phyloP scores from a whole-genome alignment of 2,888 invertebrate genomes.

The Xestia sexstrigata region DNA sequence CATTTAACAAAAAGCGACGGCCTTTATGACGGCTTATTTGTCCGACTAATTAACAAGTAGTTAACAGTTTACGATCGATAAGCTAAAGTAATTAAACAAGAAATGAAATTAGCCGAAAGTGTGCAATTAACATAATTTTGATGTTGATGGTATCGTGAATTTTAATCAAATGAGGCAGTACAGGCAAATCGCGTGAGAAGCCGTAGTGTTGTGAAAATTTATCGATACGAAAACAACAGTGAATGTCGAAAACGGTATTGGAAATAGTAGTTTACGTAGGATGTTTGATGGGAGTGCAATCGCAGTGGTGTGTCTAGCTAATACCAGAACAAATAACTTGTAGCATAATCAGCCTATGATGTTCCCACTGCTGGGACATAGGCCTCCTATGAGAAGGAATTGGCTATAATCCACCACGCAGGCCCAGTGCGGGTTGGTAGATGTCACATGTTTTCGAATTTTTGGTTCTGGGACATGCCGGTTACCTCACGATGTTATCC shows the following conservation, averaged over 20 bases:
- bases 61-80: not conserved
- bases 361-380: too few species aligned
- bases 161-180: slow-evolving; percentile 34
- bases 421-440: too few species aligned
- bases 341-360: too few species aligned
- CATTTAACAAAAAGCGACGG: not conserved
- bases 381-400: too few species aligned
- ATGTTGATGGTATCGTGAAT: slow-evolving; percentile 25
- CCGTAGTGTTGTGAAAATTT: slow-evolving; percentile 43
- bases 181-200: slow-evolving; percentile 47
- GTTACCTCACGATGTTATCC: too few species aligned
- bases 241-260: not conserved
- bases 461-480: too few species aligned
- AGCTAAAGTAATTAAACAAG: not conserved
- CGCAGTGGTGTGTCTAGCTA: not conserved
- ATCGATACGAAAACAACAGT: slow-evolving; percentile 22
- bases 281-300: not conserved
- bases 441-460: too few species aligned
- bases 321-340: not conserved
- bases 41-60: not conserved
- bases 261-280: slow-evolving; percentile 3
- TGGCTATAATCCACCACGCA: too few species aligned
- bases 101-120: slow-evolving; percentile 35
- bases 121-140: slow-evolving; percentile 42
- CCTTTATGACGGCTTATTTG: not conserved